Conservation (phyloP, 2,797 vertebrate species). For the Esox lucius region DNA sequence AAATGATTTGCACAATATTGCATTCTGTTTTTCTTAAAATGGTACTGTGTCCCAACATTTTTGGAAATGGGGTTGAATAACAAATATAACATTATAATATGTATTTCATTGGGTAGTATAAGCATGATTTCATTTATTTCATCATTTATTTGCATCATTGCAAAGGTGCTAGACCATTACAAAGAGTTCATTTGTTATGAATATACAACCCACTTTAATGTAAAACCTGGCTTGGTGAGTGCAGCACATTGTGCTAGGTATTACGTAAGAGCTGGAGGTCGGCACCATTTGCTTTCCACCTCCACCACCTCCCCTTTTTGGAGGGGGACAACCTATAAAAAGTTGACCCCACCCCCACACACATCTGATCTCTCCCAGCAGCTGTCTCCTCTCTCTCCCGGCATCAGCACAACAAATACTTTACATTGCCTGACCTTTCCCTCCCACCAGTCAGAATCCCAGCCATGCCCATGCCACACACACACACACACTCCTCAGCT, state of each 20-base stretch:
- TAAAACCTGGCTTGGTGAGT: no score
- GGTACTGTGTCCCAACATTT: no score
- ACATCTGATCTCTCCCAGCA: constrained; percentile 78
- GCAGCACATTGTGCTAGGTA: no score
- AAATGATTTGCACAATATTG: no score
- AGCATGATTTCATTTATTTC: no score
- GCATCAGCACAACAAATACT: constrained; percentile 86
- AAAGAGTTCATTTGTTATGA: constrained; percentile 21
- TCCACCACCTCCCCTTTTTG: constrained; percentile 54
- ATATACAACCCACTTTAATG: no score
- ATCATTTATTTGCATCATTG: no score
- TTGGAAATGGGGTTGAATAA: no score
- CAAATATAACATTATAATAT: no score
- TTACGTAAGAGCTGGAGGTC: constrained; percentile 58
- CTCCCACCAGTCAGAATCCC: constrained; percentile 69
- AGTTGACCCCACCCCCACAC: constrained; percentile 72
- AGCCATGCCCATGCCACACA: constrained; percentile 49
- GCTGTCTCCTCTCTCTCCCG: constrained; percentile 74
- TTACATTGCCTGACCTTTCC: constrained; percentile 82
- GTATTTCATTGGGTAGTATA: no score
- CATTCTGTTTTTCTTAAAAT: no score
- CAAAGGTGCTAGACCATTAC: neutral
- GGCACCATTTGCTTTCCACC: constrained; percentile 27
- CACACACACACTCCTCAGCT: constrained; percentile 7
- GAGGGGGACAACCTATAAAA: constrained; percentile 75